phyloP scores from a whole-genome alignment of 2,888 invertebrate species.

The Megamerina dolium region DNA sequence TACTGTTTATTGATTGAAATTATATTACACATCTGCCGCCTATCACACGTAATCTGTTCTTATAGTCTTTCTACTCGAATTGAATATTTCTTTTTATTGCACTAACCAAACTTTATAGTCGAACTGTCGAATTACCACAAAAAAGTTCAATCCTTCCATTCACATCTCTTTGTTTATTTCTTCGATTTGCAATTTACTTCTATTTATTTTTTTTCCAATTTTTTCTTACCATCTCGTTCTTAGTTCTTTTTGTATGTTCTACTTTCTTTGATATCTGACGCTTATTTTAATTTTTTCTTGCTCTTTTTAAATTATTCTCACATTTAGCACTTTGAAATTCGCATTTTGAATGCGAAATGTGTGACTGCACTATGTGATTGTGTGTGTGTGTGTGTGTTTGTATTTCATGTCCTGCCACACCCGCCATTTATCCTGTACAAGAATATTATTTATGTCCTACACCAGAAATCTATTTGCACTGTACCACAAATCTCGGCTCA shows the following conservation, averaged over 20 bases:
- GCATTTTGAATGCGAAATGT: slow-evolving; percentile 7
- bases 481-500: slow-evolving; percentile 46
- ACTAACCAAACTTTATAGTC: too few relatives aligned
- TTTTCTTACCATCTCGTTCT: not conserved
- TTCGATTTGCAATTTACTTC: too few relatives aligned
- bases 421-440: slow-evolving; percentile 5
- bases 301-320: not conserved
- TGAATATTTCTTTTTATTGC: too few relatives aligned
- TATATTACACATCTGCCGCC: too few relatives aligned
- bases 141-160: too few relatives aligned
- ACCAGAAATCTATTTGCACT: slow-evolving; percentile 46
- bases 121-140: too few relatives aligned
- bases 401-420: slow-evolving; percentile 3
- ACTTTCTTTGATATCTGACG: too few relatives aligned
- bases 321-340: not conserved
- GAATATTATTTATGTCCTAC: slow-evolving; percentile 44
- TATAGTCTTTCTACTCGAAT: too few relatives aligned
- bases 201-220: not conserved
- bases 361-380: not conserved
- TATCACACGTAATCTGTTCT: too few relatives aligned
- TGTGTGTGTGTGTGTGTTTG: too few relatives aligned
- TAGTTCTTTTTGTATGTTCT: not conserved
- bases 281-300: not conserved
- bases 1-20: too few relatives aligned
- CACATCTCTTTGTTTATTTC: too few relatives aligned